phyloP scores from a whole-genome alignment of 2,113 vertebrate species.

The Perca flavescens region DNA sequence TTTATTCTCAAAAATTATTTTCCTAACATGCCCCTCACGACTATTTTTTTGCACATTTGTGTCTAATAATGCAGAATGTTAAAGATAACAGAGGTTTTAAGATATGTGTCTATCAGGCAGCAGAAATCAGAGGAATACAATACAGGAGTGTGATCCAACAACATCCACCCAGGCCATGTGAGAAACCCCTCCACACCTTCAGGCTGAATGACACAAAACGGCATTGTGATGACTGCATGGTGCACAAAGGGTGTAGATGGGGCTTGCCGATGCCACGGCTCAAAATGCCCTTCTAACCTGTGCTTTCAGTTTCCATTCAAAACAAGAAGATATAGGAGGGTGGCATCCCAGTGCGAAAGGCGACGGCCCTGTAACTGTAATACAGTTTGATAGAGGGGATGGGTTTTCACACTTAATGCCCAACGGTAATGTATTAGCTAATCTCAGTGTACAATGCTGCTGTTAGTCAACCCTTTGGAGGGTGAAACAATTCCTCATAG shows the following conservation, averaged over 20 bases:
- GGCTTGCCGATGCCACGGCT: slow-evolving; percentile 7
- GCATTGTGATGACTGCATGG: slow-evolving; percentile 27
- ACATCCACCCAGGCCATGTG: not conserved
- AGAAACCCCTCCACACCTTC: slow-evolving; percentile 13
- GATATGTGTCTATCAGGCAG: not conserved
- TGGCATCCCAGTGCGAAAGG: not conserved
- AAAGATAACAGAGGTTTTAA: not conserved
- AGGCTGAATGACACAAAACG: slow-evolving; percentile 48
- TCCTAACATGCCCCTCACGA: not conserved
- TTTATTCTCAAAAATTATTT: not conserved
- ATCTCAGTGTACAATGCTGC: slow-evolving; percentile 30
- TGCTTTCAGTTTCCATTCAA: slow-evolving; percentile 60
- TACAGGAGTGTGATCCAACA: not conserved
- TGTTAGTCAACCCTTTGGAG: not conserved
- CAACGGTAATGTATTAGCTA: slow-evolving; percentile 26
- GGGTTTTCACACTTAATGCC: slow-evolving; percentile 47
- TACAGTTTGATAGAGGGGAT: slow-evolving; percentile 42
- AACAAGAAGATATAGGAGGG: slow-evolving; percentile 35
- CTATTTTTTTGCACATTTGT: not conserved
- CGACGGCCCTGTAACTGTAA: slow-evolving; percentile 42
- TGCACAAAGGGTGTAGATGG: slow-evolving; percentile 18
- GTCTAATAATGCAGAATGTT: too few species aligned
- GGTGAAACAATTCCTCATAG: slow-evolving; percentile 9
- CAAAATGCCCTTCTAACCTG: slow-evolving; percentile 41
- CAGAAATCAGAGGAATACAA: not conserved